A percentile compares a stretch with the other conserved stretches of the same genome.
phyloP scores from a whole-genome alignment of 2,113 vertebrate species.

The Dicrurus megarhynchus region DNA sequence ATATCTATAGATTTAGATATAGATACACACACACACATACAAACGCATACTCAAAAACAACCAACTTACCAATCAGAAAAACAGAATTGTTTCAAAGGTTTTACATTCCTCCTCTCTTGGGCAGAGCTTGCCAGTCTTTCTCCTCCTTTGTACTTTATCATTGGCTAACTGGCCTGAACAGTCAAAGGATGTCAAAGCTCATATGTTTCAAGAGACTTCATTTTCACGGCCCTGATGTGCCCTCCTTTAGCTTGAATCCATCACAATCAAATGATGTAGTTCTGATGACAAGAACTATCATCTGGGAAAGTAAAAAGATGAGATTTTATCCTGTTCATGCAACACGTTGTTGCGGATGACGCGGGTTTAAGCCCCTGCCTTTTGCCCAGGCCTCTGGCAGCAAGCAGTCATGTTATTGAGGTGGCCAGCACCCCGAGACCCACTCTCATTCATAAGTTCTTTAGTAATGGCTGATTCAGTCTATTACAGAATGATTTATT shows the following conservation, averaged over 20 bases:
- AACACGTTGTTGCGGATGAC: not conserved
- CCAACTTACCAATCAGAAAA: not conserved
- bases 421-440: not conserved
- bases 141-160: not conserved
- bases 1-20: not conserved
- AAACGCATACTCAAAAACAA: too few relatives aligned
- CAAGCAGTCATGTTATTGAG: rapidly evolving
- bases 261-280: not conserved
- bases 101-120: not conserved
- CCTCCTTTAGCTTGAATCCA: not conserved
- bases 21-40: not conserved
- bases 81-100: not conserved
- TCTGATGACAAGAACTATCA: not conserved
- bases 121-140: not conserved
- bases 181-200: not conserved
- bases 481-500: not conserved
- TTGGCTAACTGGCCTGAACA: not conserved
- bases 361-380: not conserved
- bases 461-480: not conserved
- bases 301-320: not conserved
- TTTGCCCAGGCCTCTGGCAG: not conserved
- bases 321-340: not conserved
- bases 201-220: not conserved
- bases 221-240: not conserved
- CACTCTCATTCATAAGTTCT: not conserved